Evolutionary conservation across 1,140 invertebrate species (phyloP), one percentile per base, ranked within the genome.

Genomic region (Nebria ingens): DNA sequence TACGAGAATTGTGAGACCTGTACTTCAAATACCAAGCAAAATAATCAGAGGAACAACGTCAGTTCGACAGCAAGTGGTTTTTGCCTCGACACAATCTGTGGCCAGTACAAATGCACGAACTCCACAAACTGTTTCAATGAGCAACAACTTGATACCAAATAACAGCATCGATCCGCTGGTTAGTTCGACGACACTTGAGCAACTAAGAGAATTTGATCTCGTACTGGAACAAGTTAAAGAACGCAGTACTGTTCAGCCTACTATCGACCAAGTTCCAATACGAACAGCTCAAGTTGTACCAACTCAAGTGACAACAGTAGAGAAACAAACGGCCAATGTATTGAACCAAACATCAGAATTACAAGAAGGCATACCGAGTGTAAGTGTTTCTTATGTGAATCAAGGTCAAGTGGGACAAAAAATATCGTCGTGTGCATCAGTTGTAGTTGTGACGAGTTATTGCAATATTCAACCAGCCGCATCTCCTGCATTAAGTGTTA

Each of bases 221-320:
- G 86, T 90, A 0, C 71, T 89, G 40, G 86, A 90, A 65, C 84
- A 88, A 70, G 81, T 88, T 1, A 87, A 88, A 64, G 85, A 87
- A 67, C 70, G 84, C 38, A 85, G 83, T 56, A 81, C 78, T 1
- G 79, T 79, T 1, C 78, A 79, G 58, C 72, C 73, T 1, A 59
- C 58, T 22, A 61, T 71, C 22, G 58, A 58, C 22, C 60, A 51
- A 17, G 22, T 42, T 67, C 62, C 15, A 61, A 58, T n/a, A 61
- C 58, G 3, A 61, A 63, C 19, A 55, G 63, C 15, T 62, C 64
- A 52, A 53, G 60, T 2, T 60, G 42, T 34, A 38, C 53, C 13
- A 20, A 45, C 12, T 29, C 34, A 9, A 22, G 12, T 11, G n/a
- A 45, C 20, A 20, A n/a, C 13, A 49, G 38, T 20, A 58, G 51